phyloP scores from a whole-genome alignment of 2,797 vertebrate genomes.

The Crocidura indochinensis region DNA sequence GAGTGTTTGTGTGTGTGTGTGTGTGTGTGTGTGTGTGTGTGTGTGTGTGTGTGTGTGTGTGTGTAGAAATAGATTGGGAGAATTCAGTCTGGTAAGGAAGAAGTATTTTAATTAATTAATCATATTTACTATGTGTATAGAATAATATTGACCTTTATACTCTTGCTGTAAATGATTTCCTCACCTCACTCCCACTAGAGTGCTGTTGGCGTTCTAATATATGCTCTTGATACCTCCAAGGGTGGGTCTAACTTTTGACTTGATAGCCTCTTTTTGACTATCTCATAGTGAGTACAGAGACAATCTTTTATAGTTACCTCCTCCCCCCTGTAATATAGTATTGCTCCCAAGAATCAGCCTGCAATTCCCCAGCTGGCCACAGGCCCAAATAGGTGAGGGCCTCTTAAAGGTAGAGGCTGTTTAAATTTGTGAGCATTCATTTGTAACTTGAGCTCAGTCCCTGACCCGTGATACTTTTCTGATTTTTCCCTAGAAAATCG shows the following conservation, averaged over 20 bases:
- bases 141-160: background rate
- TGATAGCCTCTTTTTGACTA: background rate
- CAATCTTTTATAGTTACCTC: background rate
- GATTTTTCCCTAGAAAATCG: background rate
- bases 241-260: background rate
- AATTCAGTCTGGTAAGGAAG: background rate
- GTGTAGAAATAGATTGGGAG: background rate
- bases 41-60: no score
- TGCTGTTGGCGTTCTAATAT: no score
- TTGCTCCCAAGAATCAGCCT: background rate
- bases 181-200: no score
- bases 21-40: no score
- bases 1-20: no score
- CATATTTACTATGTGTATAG: background rate
- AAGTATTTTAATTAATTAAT: no score
- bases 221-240: no score
- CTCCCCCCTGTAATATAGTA: background rate
- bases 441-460: background rate
- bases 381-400: background rate
- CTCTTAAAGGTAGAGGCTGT: background rate
- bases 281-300: background rate
- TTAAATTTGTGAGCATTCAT: background rate
- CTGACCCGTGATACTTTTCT: background rate
- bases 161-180: no score
- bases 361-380: background rate